Conservation (phyloP, 2,888 invertebrate species). For the Tyria jacobaeae region DNA sequence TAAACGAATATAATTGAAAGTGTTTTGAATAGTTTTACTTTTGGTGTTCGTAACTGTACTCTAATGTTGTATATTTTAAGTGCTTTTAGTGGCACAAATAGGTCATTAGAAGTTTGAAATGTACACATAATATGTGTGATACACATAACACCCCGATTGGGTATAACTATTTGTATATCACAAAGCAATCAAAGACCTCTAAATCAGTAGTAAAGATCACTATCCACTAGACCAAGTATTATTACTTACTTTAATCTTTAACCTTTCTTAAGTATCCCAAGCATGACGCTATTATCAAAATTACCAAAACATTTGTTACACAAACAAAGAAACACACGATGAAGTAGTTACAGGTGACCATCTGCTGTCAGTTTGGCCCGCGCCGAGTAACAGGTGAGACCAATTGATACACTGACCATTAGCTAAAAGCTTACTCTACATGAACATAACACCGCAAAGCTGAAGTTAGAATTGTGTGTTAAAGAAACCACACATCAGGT, state of each 20-base stretch:
- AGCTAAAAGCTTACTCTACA: slow-evolving; percentile 59
- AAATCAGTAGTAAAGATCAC: no score
- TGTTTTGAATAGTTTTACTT: slow-evolving; percentile 54
- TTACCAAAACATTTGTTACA: no score
- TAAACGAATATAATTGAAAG: slow-evolving; percentile 59
- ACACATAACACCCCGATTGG: not conserved
- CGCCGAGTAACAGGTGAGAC: slow-evolving; percentile 56
- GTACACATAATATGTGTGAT: not conserved
- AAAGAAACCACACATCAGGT: slow-evolving; percentile 44
- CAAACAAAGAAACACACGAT: slow-evolving; percentile 15
- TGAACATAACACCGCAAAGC: slow-evolving; percentile 53
- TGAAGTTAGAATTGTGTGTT: slow-evolving; percentile 47
- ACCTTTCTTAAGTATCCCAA: not conserved
- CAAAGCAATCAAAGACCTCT: no score
- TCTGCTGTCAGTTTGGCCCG: slow-evolving; percentile 19
- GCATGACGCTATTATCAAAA: not conserved
- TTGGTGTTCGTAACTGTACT: slow-evolving; percentile 32
- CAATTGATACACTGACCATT: slow-evolving; percentile 45
- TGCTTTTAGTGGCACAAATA: not conserved
- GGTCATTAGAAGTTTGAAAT: not conserved
- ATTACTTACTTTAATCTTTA: not conserved
- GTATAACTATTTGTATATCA: no score
- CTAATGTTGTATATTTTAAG: slow-evolving; percentile 2
- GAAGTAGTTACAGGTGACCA: slow-evolving; percentile 14
- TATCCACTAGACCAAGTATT: no score